Evolutionary conservation across 2,888 invertebrate species (phyloP).

Genomic region (Hemaris fuciformis): DNA sequence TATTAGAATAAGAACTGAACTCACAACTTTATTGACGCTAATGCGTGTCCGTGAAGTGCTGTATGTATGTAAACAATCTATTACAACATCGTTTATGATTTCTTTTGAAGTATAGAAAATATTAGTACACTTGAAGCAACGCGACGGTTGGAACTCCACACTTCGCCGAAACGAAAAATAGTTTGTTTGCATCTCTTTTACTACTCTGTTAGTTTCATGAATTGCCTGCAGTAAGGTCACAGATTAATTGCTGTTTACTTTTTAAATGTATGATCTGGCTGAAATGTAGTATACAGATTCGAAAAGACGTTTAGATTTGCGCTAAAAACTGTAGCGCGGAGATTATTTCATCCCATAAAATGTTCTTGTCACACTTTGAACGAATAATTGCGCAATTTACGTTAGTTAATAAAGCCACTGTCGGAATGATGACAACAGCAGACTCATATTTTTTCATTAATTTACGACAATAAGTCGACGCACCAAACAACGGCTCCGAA

Average conservation of each 20-base stretch:
- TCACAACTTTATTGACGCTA: not conserved
- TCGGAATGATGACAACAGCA: conserved; percentile 28
- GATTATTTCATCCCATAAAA: conserved; percentile 14
- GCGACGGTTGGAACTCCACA: conserved; percentile 27
- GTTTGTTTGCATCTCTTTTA: conserved; percentile 41
- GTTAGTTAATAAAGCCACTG: conserved; percentile 36
- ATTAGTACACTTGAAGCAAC: no score
- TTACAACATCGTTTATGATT: conserved; percentile 23
- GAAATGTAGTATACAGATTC: not conserved
- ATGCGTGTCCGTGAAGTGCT: not conserved
- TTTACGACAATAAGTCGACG: conserved; percentile 27
- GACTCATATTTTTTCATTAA: conserved; percentile 46
- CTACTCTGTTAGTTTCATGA: conserved; percentile 30
- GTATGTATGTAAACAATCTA: not conserved
- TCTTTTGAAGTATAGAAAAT: conserved; percentile 31
- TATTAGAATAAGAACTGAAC: not conserved
- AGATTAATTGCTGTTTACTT: conserved; percentile 25
- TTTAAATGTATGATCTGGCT: not conserved
- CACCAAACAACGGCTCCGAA: conserved; percentile 31
- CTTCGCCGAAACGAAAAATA: conserved; percentile 45
- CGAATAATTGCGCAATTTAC: conserved; percentile 36
- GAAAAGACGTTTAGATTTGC: no score
- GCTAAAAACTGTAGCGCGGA: not conserved
- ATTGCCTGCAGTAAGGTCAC: conserved; percentile 22
- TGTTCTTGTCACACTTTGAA: conserved; percentile 19